These are phyloP conservation scores for Acrocephalus scirpaceus DNA, from an alignment of 2,797 vertebrate species.

Conservation along the genomic window DNA sequence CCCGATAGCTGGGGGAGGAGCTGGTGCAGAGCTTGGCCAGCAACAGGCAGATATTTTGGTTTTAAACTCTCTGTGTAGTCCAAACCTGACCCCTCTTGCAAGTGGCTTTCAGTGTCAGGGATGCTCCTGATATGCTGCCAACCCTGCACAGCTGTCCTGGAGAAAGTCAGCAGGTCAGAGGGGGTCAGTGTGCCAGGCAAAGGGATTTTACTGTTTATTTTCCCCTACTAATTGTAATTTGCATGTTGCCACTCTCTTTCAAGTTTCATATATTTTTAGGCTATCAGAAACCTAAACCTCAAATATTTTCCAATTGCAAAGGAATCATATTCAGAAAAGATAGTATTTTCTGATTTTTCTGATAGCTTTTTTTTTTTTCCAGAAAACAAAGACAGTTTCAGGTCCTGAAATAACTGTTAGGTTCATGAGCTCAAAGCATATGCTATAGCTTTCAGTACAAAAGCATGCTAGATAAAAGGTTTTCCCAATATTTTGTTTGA, in stretches of 20 bases:
- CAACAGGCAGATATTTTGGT: background rate
- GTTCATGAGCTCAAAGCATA: background rate
- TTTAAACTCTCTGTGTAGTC: background rate
- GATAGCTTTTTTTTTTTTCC: background rate
- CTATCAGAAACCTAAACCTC: background rate
- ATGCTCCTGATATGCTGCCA: background rate
- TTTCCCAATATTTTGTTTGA: background rate
- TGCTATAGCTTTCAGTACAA: background rate
- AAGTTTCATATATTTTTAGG: background rate
- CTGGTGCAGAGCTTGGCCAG: background rate
- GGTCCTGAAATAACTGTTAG: background rate
- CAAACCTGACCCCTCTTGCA: background rate
- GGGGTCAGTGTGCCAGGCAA: background rate
- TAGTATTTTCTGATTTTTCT: background rate
- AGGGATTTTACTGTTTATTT: background rate
- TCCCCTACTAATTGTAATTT: background rate
- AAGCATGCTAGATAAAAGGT: background rate
- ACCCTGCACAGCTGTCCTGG: background rate
- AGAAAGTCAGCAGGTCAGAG: background rate
- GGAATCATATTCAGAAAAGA: background rate
- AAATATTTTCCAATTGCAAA: background rate
- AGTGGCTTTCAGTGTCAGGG: background rate
- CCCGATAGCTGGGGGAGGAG: rapidly evolving
- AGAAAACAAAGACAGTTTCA: background rate
- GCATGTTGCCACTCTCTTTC: background rate